A percentile compares a stretch with the other conserved stretches of the same genome.
These are phyloP conservation scores for Panopea generosa DNA, from an alignment of 2,888 invertebrate species.

Conservation along the genomic window DNA sequence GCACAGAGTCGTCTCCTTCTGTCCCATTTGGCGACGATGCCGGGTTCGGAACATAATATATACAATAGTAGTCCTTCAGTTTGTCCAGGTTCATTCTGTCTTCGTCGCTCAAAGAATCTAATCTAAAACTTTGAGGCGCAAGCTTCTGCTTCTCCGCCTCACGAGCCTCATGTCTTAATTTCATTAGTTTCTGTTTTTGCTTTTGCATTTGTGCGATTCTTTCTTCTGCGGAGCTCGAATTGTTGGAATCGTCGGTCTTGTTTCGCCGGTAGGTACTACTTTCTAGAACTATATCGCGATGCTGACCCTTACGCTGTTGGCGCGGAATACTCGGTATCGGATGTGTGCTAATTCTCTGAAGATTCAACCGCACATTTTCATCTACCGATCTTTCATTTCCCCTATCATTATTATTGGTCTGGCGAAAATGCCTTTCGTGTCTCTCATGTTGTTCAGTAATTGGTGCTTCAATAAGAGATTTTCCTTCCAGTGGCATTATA, in stretches of 20 bases:
- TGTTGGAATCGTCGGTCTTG: conserved; percentile 37
- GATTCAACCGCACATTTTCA: conserved; percentile 69
- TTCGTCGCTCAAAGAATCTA: conserved; percentile 60
- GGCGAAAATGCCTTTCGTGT: conserved; percentile 11
- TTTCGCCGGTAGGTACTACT: conserved; percentile 59
- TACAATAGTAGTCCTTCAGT: conserved; percentile 70
- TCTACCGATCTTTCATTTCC: conserved; percentile 59
- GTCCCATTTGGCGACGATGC: conserved; percentile 55
- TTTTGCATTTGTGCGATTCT: conserved; percentile 51
- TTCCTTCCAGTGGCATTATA: conserved; percentile 74
- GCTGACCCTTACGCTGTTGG: conserved; percentile 58
- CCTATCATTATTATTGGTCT: conserved; percentile 28
- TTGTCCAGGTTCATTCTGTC: conserved; percentile 66
- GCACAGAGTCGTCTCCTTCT: conserved; percentile 6
- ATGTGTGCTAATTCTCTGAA: conserved; percentile 64
- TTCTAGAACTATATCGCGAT: conserved; percentile 61
- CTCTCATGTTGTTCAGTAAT: conserved; percentile 22
- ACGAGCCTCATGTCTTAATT: conserved; percentile 46
- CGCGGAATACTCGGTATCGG: conserved; percentile 74
- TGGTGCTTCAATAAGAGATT: conserved; percentile 69
- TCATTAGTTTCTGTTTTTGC: conserved; percentile 55
- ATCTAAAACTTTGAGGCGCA: conserved; percentile 58
- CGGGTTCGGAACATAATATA: conserved; percentile 69
- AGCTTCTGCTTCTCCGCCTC: conserved; percentile 61
- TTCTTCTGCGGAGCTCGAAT: conserved; percentile 59